These are phyloP conservation scores for Lochmaea crataegi DNA, from an alignment of 2,888 invertebrate species.

Conservation along the genomic window DNA sequence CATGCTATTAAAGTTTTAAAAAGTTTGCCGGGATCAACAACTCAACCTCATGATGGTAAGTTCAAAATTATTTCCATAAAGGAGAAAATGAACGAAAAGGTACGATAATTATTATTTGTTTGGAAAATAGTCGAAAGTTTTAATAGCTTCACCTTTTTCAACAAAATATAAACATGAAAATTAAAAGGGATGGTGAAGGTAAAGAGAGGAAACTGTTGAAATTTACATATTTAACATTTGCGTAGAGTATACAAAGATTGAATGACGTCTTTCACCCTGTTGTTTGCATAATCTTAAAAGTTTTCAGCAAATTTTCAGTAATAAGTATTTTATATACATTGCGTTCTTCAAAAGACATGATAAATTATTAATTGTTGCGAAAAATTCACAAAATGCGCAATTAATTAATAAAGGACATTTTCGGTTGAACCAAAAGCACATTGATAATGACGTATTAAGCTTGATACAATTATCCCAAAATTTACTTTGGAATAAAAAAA, in stretches of 20 bases:
- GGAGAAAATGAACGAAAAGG: background rate
- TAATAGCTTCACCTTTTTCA: background rate
- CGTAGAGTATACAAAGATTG: background rate
- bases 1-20: background rate
- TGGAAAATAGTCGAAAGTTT: constrained; percentile 3
- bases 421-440: too few relatives aligned
- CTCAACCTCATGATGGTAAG: background rate
- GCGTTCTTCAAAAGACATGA: too few relatives aligned
- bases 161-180: background rate
- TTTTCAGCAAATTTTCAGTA: background rate
- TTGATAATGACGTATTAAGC: too few relatives aligned
- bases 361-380: too few relatives aligned
- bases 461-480: too few relatives aligned
- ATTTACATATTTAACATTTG: background rate
- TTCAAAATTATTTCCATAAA: background rate
- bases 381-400: too few relatives aligned
- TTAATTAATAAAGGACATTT: too few relatives aligned
- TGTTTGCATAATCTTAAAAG: background rate
- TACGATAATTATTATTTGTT: background rate
- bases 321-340: too few relatives aligned
- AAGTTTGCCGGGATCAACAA: background rate
- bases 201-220: background rate
- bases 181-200: background rate
- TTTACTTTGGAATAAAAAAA: too few relatives aligned
- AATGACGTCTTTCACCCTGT: background rate